Conservation (phyloP, 2,888 invertebrate genomes). For the Leptodirus hochenwartii region DNA sequence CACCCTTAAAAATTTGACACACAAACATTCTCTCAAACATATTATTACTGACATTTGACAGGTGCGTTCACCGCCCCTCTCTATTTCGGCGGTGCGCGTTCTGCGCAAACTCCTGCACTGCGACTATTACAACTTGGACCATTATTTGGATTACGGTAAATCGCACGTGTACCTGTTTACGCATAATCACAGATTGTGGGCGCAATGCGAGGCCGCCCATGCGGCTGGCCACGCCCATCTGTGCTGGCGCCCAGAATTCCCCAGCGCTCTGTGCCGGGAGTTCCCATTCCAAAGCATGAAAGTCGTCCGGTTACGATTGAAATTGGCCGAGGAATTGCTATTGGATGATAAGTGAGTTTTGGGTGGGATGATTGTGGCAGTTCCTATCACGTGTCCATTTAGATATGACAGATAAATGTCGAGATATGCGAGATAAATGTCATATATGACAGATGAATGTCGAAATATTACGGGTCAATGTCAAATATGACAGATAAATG, state of each 20-base stretch:
- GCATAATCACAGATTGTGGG: conserved; percentile 73
- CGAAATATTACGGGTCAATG: too few species aligned
- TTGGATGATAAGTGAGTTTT: conserved; percentile 47
- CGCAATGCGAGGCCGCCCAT: conserved; percentile 45
- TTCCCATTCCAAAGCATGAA: conserved; percentile 86
- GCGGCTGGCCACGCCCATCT: conserved; percentile 37
- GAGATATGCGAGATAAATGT: too few species aligned
- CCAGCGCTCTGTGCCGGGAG: conserved; percentile 58
- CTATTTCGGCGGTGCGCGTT: conserved; percentile 44
- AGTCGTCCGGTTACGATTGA: conserved; percentile 58
- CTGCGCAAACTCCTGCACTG: conserved; percentile 58
- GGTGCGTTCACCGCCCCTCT: too few species aligned
- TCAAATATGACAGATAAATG: too few species aligned
- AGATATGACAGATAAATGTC: too few species aligned
- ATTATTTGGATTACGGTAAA: conserved; percentile 62
- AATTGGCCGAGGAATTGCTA: conserved; percentile 50
- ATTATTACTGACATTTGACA: too few species aligned
- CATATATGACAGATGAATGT: too few species aligned
- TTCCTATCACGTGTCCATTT: too few species aligned
- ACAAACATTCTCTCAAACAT: too few species aligned
- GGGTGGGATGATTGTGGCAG: not conserved
- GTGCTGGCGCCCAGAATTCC: conserved; percentile 52
- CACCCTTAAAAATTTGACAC: too few species aligned
- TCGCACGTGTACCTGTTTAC: conserved; percentile 62
- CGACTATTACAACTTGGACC: conserved; percentile 53